Evolutionary conservation across 2,888 invertebrate species (phyloP), one percentile per base, ranked within the genome.

Genomic region (Agelastica alni): DNA sequence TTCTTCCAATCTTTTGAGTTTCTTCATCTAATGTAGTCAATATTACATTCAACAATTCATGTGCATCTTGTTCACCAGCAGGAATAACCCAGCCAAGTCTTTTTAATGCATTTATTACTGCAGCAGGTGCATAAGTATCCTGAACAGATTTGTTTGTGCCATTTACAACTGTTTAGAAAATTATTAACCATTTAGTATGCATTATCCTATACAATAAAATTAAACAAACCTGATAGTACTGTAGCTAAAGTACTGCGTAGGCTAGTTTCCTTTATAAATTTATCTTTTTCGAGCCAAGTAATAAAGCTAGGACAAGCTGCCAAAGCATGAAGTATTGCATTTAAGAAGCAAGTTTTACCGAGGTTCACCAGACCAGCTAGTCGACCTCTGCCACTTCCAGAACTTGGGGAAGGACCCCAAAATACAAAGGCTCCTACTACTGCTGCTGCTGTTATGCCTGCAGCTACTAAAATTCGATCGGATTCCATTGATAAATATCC

Each of bases 1-100:
- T 83, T 65, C 80, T 80, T 9, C 81, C 75, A 74, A 82, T 80
- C 67, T 80, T 82, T 28, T 80, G 80, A 20, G 84, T 84, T 77
- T 97, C 96, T 71, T 94, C 92, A 72, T 95, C 94, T 42, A 96
- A 79, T 9, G 95, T 93, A n/a, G 91, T 86, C 5, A 95, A 80
- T 65, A 97, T 79, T 5, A 94, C 89, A 75, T 94, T 93, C 66
- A 96, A 86, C 45, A 97, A 77, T 77, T 97, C 96, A 73, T 96
- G 96, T 1, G 95, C 92, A 78, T 97, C 97, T 76, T 96, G 90
- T 78, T 96, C 93, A 61, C 93, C 93, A 14, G 88, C 83, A 0
- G 93, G 88, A 63, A 96, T 91, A 39, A 89, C 87, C 94, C 95
- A 96, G 10, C 91, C 87, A 0, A 90, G 81, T 1, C 85, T 80